Evolutionary conservation across 2,888 invertebrate species (phyloP).

Genomic region (Nudaria mundana): DNA sequence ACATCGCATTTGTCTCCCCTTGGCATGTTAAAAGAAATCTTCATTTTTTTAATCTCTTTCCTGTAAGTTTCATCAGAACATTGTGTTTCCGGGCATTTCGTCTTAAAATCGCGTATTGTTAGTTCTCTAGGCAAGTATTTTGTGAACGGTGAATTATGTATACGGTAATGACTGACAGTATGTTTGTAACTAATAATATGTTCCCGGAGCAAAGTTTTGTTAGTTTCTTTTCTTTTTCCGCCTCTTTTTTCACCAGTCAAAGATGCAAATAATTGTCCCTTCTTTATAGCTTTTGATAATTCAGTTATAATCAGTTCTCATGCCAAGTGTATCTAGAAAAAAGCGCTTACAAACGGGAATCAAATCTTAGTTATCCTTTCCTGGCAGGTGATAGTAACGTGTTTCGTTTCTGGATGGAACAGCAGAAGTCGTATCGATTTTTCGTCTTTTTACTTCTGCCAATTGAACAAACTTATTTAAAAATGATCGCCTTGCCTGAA

Average conservation of each 20-base stretch:
- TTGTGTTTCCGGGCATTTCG: conserved; percentile 7
- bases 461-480: conserved; percentile 3
- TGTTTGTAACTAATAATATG: conserved; percentile 2
- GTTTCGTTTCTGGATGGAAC: conserved; percentile 2
- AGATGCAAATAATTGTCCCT: conserved; percentile 5
- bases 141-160: conserved; percentile 13
- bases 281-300: conserved; percentile 5
- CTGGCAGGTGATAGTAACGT: conserved; percentile 9
- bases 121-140: conserved; percentile 12
- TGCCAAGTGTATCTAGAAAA: conserved; percentile 7
- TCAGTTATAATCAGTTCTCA: conserved; percentile 5
- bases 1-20: conserved; percentile 3
- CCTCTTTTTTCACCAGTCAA: conserved; percentile 7
- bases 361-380: conserved; percentile 5
- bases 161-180: conserved; percentile 10
- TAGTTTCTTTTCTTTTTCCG: conserved; percentile 4
- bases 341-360: conserved; percentile 3
- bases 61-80: conserved; percentile 14
- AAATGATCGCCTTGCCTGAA: conserved; percentile 3
- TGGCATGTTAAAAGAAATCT: conserved; percentile 10
- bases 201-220: conserved; percentile 1
- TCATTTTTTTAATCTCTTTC: conserved; percentile 14
- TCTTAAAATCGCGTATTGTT: conserved; percentile 12
- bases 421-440: background rate
- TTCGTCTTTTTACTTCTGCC: conserved; percentile 4